Base-by-base conservation (phyloP, 2,797 vertebrate genomes). In the Pangasius macronema region DNA sequence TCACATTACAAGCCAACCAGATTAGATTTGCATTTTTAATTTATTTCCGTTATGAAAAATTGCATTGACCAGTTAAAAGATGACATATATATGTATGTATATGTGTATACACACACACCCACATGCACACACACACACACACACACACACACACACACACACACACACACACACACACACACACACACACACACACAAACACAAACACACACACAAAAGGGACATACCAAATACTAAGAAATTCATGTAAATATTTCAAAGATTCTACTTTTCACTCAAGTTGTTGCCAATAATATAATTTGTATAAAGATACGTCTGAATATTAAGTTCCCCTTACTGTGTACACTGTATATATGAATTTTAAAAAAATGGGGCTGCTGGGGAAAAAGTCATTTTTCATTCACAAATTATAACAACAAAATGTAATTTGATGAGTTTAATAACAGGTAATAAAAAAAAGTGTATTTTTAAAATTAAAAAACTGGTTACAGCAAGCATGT, bases 1-100 rank as follows among this genome's bases (percentile, higher is more conserved):
- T 98, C 96, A 93, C 96, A 97, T 98, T 98, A 98, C 92, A 89
- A 94, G 94, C 95, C 95, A 93, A 95, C 92, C 93, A 94, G 95
- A 97, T 98, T 97, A 96, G 96, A 98, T 98, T 97, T 98, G 95
- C 97, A 98, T 98, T 97, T 98, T 98, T 98, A 98, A 98, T 98
- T 97, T 97, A 98, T 98, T 97, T 97, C 95, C 97, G 96, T 95
- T 93, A 85, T 92, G 88, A 91, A 95, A 93, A 94, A 92, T 93
- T 68, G 72, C 88, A 91, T 91, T 87, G 92, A 91, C 86, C 27
- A 86, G 81, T 85, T 89, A 91, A 94, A 87, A 83, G 88, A 91
- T 92, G 91, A 88, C 72, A 89, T 83, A 88, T 86, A 90, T 87
- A 79, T 90, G 90, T 88, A 83, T 85, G 87, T 88, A 76, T 70